Evolutionary conservation across 1,140 invertebrate genomes (phyloP).

Genomic region (Stegodyphus mimosarum): DNA sequence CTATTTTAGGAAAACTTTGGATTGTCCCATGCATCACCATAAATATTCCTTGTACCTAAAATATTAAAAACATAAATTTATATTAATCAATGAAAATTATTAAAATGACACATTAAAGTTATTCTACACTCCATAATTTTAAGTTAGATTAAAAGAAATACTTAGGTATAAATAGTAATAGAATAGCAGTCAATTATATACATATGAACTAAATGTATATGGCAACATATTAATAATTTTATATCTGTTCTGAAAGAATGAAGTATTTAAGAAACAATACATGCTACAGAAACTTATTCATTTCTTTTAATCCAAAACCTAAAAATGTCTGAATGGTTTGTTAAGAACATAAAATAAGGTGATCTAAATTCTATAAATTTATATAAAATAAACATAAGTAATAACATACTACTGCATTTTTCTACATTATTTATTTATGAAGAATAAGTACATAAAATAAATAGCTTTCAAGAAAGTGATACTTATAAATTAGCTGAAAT

Average conservation of each 20-base stretch:
- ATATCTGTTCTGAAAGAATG: neutral
- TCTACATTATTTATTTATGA: too few relatives aligned
- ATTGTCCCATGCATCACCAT: conserved; percentile 42
- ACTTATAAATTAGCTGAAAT: too few relatives aligned
- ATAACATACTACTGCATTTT: too few relatives aligned
- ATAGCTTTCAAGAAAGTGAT: too few relatives aligned
- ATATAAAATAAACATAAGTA: too few relatives aligned
- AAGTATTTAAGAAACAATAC: neutral
- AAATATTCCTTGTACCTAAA: conserved; percentile 37
- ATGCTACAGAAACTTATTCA: neutral
- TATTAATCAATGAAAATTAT: neutral
- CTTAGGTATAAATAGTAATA: neutral
- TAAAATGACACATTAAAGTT: neutral
- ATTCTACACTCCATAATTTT: neutral
- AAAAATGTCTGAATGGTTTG: too few relatives aligned
- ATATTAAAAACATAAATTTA: neutral
- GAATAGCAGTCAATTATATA: neutral
- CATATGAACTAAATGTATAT: neutral
- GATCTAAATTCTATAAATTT: too few relatives aligned
- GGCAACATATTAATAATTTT: neutral
- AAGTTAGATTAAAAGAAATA: neutral
- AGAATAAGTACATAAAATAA: too few relatives aligned
- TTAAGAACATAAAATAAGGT: too few relatives aligned
- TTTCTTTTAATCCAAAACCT: too few relatives aligned
- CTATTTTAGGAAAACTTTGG: conserved; percentile 21